Conservation (phyloP, 1,140 invertebrate species). For the Neodiprion pinetum region DNA sequence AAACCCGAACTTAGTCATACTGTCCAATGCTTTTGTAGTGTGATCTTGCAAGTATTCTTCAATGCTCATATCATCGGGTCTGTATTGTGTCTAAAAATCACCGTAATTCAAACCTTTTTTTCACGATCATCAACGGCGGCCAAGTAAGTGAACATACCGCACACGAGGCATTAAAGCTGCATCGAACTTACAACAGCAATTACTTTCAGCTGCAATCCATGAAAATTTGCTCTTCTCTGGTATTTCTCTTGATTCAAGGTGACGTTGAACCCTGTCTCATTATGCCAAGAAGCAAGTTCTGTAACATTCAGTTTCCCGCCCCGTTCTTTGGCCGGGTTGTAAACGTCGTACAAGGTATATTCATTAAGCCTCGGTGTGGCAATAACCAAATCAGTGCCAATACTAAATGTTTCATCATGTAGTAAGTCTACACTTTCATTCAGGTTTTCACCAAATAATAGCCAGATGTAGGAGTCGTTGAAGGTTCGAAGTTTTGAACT, state of each 20-base stretch:
- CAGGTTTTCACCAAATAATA: constrained; percentile 38
- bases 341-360: constrained; percentile 40
- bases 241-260: constrained; percentile 35
- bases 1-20: constrained; percentile 42
- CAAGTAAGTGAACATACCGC: constrained; percentile 19
- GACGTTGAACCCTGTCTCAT: constrained; percentile 29
- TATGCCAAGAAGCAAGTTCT: constrained; percentile 35
- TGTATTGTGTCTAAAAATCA: constrained; percentile 39
- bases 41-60: constrained; percentile 41
- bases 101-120: no score
- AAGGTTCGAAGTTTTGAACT: constrained; percentile 36
- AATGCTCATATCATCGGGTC: constrained; percentile 35
- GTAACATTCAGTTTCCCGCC: constrained; percentile 43
- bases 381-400: constrained; percentile 40
- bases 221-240: constrained; percentile 38
- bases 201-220: constrained; percentile 41
- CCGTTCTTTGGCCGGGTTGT: constrained; percentile 44
- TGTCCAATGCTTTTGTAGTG: constrained; percentile 38
- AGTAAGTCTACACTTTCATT: constrained; percentile 27
- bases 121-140: background rate
- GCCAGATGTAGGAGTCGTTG: constrained; percentile 41
- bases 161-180: constrained; percentile 23
- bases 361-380: constrained; percentile 27
- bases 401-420: constrained; percentile 40
- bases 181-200: constrained; percentile 37